Conservation (phyloP, 2,888 invertebrate species). For the Elaeidobius kamerunicus region DNA sequence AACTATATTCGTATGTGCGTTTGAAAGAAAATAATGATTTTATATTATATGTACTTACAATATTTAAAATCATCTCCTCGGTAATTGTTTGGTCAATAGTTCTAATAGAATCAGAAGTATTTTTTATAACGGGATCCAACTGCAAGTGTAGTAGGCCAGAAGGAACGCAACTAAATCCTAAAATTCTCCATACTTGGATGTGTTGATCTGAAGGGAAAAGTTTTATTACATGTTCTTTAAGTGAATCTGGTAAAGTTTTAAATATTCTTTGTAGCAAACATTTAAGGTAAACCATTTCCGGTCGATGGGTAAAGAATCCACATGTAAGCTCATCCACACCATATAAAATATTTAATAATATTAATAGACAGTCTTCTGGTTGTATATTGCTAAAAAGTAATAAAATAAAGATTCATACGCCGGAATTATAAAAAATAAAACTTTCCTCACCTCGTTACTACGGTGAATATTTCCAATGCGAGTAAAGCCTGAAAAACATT, state of each 20-base stretch:
- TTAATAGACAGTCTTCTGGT: slow-evolving; percentile 17
- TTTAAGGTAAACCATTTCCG: slow-evolving; percentile 35
- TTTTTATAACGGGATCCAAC: slow-evolving; percentile 9
- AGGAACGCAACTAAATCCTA: slow-evolving; percentile 8
- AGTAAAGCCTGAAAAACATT: slow-evolving; percentile 39
- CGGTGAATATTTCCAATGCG: slow-evolving; percentile 41
- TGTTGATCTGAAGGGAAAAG: slow-evolving; percentile 7
- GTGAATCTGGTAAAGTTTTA: slow-evolving; percentile 21
- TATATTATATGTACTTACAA: slow-evolving; percentile 20
- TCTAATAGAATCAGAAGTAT: slow-evolving; percentile 4
- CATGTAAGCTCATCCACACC: slow-evolving; percentile 29
- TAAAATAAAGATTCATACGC: neutral
- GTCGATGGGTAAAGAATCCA: slow-evolving; percentile 34
- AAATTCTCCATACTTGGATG: slow-evolving; percentile 17
- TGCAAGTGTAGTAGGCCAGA: neutral
- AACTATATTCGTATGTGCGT: too few relatives aligned
- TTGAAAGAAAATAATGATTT: too few relatives aligned
- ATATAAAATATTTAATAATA: slow-evolving; percentile 29
- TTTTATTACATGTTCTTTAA: slow-evolving; percentile 19
- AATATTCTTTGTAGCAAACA: slow-evolving; percentile 35
- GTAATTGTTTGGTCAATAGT: neutral
- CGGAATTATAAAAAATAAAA: too few relatives aligned
- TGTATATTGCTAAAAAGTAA: slow-evolving; percentile 31
- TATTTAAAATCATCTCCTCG: slow-evolving; percentile 9
- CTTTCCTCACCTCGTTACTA: slow-evolving; percentile 38